Percentiles rank a stretch among this genome's conserved stretches.
Conservation (phyloP, 2,113 vertebrate genomes). For the Fregata magnificens region DNA sequence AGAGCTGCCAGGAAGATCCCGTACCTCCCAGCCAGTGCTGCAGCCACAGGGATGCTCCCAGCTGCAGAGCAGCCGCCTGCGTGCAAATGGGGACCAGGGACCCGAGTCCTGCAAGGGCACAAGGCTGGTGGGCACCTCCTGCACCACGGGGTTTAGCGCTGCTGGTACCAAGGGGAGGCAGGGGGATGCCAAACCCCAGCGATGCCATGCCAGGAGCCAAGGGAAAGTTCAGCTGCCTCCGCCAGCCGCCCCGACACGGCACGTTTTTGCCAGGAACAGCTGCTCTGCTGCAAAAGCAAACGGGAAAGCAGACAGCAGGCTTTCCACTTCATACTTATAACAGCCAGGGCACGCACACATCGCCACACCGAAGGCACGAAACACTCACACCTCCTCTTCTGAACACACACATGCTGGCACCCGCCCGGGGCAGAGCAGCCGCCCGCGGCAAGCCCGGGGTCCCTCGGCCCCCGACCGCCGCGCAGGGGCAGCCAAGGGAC, state of each 20-base stretch:
- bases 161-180: background rate
- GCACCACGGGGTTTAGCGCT: background rate
- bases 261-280: background rate
- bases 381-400: background rate
- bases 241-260: rapidly evolving
- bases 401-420: background rate
- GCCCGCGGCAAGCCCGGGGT: rapidly evolving
- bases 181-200: background rate
- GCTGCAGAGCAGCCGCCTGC: background rate
- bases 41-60: background rate
- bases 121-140: background rate
- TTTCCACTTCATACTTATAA: background rate
- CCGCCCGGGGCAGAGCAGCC: background rate
- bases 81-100: background rate
- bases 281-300: background rate
- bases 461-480: background rate
- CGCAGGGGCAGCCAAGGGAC: background rate
- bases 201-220: background rate
- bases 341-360: background rate
- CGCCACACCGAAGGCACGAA: background rate
- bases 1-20: background rate
- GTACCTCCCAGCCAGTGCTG: background rate
- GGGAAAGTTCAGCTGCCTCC: background rate
- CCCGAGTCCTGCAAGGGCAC: background rate
- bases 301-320: background rate